phyloP scores from a whole-genome alignment of 2,113 vertebrate genomes.

The Tyrannus savana region DNA sequence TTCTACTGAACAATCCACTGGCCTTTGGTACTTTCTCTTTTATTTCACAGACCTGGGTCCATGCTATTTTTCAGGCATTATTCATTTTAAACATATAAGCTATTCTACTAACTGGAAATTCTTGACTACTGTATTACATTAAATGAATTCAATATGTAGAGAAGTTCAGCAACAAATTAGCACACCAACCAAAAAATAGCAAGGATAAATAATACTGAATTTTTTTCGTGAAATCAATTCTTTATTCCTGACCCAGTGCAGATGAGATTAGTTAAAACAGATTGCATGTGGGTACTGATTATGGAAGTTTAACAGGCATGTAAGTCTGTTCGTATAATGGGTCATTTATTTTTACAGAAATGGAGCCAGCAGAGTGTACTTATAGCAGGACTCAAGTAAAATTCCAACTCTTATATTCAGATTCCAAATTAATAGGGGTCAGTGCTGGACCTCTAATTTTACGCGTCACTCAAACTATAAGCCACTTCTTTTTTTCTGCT shows the following conservation, averaged over 20 bases:
- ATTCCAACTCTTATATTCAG: neutral
- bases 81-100: neutral
- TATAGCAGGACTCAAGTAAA: neutral
- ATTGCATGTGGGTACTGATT: neutral
- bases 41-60: neutral
- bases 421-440: neutral
- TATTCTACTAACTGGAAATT: neutral
- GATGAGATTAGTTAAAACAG: neutral
- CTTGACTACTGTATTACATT: neutral
- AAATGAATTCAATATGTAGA: neutral
- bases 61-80: neutral
- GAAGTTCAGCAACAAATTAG: neutral
- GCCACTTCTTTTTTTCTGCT: neutral
- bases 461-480: neutral
- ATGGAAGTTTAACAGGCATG: neutral
- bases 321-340: neutral
- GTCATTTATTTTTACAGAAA: neutral
- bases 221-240: neutral
- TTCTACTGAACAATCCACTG: neutral
- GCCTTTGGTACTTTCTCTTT: neutral
- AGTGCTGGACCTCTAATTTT: neutral
- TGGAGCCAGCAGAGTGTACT: neutral
- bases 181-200: neutral
- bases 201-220: neutral
- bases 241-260: neutral